Base-by-base conservation (phyloP, 2,113 vertebrate species). In the Prochilodus magdalenae region DNA sequence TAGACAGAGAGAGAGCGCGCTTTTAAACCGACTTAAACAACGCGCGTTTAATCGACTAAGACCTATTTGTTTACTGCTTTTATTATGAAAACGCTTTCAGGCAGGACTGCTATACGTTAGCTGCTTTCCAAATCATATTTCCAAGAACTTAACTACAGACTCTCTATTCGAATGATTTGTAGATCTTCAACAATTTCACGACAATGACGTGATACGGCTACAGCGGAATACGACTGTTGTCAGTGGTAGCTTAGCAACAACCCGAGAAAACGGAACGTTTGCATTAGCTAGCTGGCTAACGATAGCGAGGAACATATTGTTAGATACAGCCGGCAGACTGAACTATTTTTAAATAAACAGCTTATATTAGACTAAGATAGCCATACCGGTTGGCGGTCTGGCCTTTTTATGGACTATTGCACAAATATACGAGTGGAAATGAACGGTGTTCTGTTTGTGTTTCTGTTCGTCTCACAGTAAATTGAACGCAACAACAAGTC, bases 211-310 rank as follows among this genome's bases (percentile, higher is more conserved):
- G 73, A 84, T 77, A 7, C 53, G 53, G 14, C 15, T 4, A 29
- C 26, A 65, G 62, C 16, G 16, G 5, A 29, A 29, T 33, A 87
- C 83, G 86, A 74, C 84, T 85, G 86, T 82, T 90, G 87, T 85
- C 59, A 88, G 5, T 30, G 27, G 92, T 93, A 89, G 87, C 93
- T 81, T 89, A 90, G 93, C 91, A 93, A 75, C 85, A 5, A 59
- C 49, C 86, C 87, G 62, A 57, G 33, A 75, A 75, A 78, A 1
- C 77, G 69, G 63, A 24, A 36, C 22, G 71, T 40, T 47, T 70
- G n/a, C 33, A 51, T 4, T 20, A 59, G 49, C 30, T 74, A 24
- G 26, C 4, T 22, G 5, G 77, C 33, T 70, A 59, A 57, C 51
- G 18, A 12, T 40, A 22, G 18, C 65, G 30, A 55, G n/a, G 3